Percentiles rank a stretch among this genome's conserved stretches.
These are phyloP conservation scores for human (Homo sapiens) DNA, from an alignment of 2,113 vertebrate genomes.

Conservation along the genomic window DNA sequence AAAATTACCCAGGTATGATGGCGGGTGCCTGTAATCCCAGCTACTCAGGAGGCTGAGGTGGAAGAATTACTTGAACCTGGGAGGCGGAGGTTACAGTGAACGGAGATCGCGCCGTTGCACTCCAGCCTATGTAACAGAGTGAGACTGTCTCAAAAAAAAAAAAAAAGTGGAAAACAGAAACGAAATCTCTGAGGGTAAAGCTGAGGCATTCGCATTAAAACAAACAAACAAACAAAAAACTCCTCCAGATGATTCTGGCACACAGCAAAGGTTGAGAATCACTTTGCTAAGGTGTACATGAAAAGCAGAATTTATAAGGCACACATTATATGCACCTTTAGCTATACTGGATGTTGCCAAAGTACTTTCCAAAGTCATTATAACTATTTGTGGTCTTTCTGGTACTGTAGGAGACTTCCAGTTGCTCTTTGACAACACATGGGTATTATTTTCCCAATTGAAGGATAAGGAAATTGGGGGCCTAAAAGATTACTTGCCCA, in stretches of 20 bases:
- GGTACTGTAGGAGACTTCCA: neutral
- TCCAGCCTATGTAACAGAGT: too few species aligned
- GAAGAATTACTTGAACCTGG: too few species aligned
- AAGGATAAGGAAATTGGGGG: neutral
- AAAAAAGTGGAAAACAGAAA: neutral
- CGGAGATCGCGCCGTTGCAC: too few species aligned
- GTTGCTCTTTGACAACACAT: neutral
- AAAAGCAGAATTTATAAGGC: neutral
- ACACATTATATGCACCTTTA: too few species aligned
- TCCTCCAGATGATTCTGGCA: neutral
- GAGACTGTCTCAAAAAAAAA: too few species aligned
- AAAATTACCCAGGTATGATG: too few species aligned
- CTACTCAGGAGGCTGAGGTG: too few species aligned
- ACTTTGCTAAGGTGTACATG: neutral
- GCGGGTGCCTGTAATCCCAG: too few species aligned
- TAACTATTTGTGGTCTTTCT: neutral
- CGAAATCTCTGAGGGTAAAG: neutral
- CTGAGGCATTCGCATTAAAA: neutral
- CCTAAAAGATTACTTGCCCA: neutral
- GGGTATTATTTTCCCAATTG: neutral
- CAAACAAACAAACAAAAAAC: neutral
- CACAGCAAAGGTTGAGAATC: neutral
- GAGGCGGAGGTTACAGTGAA: too few species aligned
- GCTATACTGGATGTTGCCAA: too few species aligned
- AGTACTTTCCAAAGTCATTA: too few species aligned